phyloP scores from a whole-genome alignment of 2,888 invertebrate species.

The Heliconius ismenius region DNA sequence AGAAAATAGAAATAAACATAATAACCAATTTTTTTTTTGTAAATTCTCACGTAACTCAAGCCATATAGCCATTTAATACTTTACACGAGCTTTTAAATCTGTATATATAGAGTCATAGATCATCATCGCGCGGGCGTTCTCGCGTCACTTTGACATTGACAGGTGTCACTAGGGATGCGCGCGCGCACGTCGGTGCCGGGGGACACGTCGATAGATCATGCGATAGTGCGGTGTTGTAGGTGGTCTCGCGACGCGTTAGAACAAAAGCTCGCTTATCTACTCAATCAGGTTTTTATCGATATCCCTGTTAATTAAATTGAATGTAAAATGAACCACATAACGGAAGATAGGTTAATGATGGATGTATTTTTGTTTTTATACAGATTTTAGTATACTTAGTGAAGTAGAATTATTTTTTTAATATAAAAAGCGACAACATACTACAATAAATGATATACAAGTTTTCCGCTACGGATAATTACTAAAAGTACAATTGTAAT shows the following conservation, averaged over 20 bases:
- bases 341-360: slow-evolving; percentile 32
- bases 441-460: not conserved
- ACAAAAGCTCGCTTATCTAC: slow-evolving; percentile 67
- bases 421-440: not conserved
- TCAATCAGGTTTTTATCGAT: slow-evolving; percentile 53
- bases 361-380: slow-evolving; percentile 19
- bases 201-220: slow-evolving; percentile 70
- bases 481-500: slow-evolving; percentile 14
- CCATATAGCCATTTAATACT: slow-evolving; percentile 3
- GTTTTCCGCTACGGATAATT: not conserved
- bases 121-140: slow-evolving; percentile 68
- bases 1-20: not conserved
- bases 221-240: slow-evolving; percentile 72
- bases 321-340: slow-evolving; percentile 41
- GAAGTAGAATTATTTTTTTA: slow-evolving; percentile 6
- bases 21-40: not conserved
- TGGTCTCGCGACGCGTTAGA: slow-evolving; percentile 66
- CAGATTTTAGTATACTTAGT: slow-evolving; percentile 22
- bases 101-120: slow-evolving; percentile 37
- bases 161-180: slow-evolving; percentile 75
- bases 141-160: slow-evolving; percentile 73
- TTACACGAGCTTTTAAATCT: slow-evolving; percentile 28
- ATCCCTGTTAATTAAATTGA: slow-evolving; percentile 46
- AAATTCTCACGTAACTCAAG: not conserved
- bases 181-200: slow-evolving; percentile 62